Conservation (phyloP, 2,113 vertebrate genomes). For the Pseudorhombus dupliciocellatus region DNA sequence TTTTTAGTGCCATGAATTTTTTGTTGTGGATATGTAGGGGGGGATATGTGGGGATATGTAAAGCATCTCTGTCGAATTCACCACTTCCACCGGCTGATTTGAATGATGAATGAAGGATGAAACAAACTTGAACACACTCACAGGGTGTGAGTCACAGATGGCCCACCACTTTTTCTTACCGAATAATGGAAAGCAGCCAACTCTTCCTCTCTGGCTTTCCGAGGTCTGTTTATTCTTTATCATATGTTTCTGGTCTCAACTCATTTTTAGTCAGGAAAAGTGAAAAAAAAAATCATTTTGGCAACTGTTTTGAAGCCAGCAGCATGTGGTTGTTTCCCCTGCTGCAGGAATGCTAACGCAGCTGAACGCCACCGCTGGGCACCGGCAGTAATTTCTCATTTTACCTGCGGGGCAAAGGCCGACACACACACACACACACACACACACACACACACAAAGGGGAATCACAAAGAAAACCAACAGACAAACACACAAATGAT, state of each 20-base stretch:
- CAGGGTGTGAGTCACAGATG: background rate
- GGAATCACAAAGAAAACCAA: background rate
- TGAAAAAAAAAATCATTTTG: background rate
- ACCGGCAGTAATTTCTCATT: background rate
- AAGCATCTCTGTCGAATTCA: background rate
- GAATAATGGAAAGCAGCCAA: background rate
- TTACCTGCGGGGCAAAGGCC: background rate
- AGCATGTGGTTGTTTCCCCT: conserved; percentile 3
- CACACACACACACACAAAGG: too few species aligned
- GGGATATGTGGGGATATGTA: too few species aligned
- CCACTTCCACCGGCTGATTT: background rate
- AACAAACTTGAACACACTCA: background rate
- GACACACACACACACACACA: too few species aligned
- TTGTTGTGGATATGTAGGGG: too few species aligned
- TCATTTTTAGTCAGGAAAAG: background rate
- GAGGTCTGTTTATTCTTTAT: background rate
- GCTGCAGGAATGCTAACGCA: background rate
- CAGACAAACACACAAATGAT: background rate
- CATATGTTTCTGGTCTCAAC: background rate
- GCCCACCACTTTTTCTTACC: background rate
- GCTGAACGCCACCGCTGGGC: background rate
- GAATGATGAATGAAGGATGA: background rate
- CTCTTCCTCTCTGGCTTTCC: background rate
- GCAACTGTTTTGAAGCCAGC: background rate
- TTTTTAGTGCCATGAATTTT: too few species aligned